Evolutionary conservation across 2,113 vertebrate genomes (phyloP).

Genomic region (Sitta europaea): DNA sequence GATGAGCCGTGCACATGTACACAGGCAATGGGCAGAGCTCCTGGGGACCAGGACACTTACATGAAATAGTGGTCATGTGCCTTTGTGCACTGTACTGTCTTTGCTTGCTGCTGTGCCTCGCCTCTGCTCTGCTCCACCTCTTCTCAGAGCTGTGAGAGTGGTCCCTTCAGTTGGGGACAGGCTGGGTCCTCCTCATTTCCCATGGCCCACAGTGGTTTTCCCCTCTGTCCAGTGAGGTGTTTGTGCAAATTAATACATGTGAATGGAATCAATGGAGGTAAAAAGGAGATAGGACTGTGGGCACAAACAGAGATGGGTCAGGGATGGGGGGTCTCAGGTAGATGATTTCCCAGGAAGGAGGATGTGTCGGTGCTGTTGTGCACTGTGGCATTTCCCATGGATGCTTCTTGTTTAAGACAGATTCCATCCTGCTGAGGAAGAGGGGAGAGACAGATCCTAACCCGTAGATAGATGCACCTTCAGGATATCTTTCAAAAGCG

Average conservation of each 20-base stretch:
- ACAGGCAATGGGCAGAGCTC: accelerated
- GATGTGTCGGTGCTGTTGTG: neutral
- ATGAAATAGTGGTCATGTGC: accelerated
- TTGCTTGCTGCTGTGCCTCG: neutral
- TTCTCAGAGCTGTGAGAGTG: neutral
- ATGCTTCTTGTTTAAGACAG: neutral
- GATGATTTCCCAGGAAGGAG: neutral
- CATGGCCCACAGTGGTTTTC: neutral
- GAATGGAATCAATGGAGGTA: neutral
- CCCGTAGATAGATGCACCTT: neutral
- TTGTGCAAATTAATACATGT: neutral
- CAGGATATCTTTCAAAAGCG: neutral
- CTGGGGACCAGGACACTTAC: neutral
- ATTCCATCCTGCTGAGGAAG: neutral
- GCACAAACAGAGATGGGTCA: neutral
- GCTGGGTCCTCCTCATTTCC: neutral
- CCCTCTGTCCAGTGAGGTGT: neutral
- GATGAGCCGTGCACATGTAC: accelerated
- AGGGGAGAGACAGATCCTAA: neutral
- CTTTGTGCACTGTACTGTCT: neutral
- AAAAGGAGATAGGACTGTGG: neutral
- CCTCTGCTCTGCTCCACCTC: neutral
- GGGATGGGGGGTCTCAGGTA: neutral
- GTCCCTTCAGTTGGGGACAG: neutral
- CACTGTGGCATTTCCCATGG: neutral